Conservation (phyloP, 2,797 vertebrate genomes). For the Sphenopsis melanotis region DNA sequence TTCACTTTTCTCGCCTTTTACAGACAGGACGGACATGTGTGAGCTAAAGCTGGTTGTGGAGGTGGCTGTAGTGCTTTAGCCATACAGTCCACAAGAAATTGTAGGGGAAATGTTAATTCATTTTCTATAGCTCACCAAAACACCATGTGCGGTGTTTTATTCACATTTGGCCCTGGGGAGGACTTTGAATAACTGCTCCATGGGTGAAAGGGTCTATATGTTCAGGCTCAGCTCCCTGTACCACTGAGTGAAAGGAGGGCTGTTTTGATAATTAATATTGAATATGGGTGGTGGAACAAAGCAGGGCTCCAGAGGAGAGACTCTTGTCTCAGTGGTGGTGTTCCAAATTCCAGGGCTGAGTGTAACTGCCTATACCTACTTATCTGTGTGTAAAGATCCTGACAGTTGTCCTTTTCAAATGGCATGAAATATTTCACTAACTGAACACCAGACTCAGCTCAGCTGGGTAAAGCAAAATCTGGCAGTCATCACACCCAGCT, state of each 20-base stretch:
- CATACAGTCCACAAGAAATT: background rate
- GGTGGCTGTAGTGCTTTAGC: background rate
- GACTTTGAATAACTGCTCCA: background rate
- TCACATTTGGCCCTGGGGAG: background rate
- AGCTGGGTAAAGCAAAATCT: background rate
- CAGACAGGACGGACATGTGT: background rate
- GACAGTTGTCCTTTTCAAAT: background rate
- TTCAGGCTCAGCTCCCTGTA: background rate
- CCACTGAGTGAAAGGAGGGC: background rate
- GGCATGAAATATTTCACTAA: background rate
- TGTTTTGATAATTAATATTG: background rate
- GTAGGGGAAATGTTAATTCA: background rate
- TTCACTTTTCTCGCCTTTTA: background rate
- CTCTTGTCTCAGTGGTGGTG: background rate
- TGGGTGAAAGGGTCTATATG: background rate
- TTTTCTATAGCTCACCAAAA: background rate
- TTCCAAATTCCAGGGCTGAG: background rate
- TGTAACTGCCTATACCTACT: background rate
- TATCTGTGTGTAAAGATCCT: background rate
- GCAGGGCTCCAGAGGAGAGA: background rate
- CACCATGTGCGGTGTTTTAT: background rate
- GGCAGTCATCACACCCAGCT: background rate
- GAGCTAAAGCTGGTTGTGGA: background rate
- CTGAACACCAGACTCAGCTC: background rate
- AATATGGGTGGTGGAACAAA: background rate